Evolutionary conservation across 2,888 invertebrate species (phyloP).

Genomic region (Papilio gigon): DNA sequence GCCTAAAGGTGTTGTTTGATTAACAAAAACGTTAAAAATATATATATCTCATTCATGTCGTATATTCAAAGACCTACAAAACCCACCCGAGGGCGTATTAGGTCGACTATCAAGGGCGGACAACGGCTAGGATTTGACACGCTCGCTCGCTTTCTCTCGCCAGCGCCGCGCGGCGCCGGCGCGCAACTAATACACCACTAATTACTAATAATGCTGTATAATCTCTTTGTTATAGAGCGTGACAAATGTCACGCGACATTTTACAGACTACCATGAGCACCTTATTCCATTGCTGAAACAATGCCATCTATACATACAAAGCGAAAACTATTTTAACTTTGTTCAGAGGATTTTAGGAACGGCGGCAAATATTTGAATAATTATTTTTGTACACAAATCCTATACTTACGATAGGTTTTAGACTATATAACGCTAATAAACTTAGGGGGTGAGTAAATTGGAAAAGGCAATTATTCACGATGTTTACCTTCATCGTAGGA

Average conservation of each 20-base stretch:
- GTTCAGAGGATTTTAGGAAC: too few species aligned
- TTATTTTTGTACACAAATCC: too few species aligned
- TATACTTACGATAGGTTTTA: too few species aligned
- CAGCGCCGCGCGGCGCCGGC: background rate
- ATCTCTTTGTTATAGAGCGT: slow-evolving; percentile 1
- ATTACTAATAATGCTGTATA: slow-evolving; percentile 15
- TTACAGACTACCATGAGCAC: background rate
- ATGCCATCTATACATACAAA: too few species aligned
- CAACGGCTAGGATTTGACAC: slow-evolving; percentile 16
- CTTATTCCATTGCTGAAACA: too few species aligned
- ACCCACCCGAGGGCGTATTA: background rate
- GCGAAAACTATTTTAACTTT: too few species aligned
- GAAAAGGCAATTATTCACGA: too few species aligned
- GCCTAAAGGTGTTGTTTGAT: too few species aligned
- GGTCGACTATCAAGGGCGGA: slow-evolving; percentile 26
- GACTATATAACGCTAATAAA: too few species aligned
- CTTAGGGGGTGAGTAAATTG: too few species aligned
- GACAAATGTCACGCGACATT: background rate
- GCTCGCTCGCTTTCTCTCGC: slow-evolving; percentile 12
- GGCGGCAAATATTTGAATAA: too few species aligned
- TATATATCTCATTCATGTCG: background rate
- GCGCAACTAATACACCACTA: slow-evolving; percentile 18
- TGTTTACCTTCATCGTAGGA: background rate
- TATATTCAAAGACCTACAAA: background rate
- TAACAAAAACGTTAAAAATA: background rate